Percentiles rank a stretch among this genome's conserved stretches.
Evolutionary conservation across 2,888 invertebrate genomes (phyloP).

Genomic region (Tachina grossa): DNA sequence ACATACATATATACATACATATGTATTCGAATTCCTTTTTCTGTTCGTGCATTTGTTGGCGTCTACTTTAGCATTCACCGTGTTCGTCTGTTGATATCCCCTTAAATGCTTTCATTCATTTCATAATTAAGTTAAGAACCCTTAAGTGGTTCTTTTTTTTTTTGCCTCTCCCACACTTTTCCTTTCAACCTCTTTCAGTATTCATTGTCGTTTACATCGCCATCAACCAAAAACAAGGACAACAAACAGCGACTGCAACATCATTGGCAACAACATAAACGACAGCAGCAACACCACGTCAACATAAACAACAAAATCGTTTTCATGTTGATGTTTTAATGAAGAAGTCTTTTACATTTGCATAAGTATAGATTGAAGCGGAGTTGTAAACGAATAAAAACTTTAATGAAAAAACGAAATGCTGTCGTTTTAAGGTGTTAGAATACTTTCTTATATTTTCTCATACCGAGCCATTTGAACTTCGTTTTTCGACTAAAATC

Average conservation of each 20-base stretch:
- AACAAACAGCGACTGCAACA: constrained; percentile 45
- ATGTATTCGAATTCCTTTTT: background rate
- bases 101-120: constrained; percentile 69
- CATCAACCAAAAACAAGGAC: constrained; percentile 53
- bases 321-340: constrained; percentile 67
- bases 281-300: constrained; percentile 15
- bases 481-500: too few species aligned
- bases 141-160: constrained; percentile 66
- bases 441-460: too few species aligned
- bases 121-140: constrained; percentile 75
- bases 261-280: background rate
- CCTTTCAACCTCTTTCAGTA: constrained; percentile 54
- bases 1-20: background rate
- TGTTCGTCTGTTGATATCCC: constrained; percentile 54
- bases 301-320: constrained; percentile 54
- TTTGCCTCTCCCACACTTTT: constrained; percentile 56
- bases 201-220: constrained; percentile 43
- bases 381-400: constrained; percentile 29
- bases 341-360: constrained; percentile 50
- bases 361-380: constrained; percentile 33
- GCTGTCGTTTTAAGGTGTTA: too few species aligned
- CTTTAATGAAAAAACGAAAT: background rate
- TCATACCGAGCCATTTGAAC: too few species aligned
- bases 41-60: constrained; percentile 5
- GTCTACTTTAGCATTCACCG: constrained; percentile 33